Percentiles rank a stretch among this genome's conserved stretches.
These are phyloP conservation scores for Furnarius figulus DNA, from an alignment of 2,113 vertebrate genomes.

Conservation along the genomic window DNA sequence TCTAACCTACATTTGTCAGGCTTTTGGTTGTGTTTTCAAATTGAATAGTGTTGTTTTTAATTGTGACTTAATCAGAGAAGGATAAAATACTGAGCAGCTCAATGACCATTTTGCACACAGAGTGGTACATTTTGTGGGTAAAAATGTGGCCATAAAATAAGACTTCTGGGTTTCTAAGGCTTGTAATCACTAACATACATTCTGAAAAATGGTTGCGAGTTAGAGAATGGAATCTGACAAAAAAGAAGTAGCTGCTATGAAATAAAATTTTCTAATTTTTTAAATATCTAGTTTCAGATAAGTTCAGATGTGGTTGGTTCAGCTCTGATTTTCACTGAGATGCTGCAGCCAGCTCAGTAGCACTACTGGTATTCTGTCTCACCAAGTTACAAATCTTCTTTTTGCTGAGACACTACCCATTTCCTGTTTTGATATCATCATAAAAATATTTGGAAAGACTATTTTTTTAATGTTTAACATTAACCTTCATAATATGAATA, in stretches of 20 bases:
- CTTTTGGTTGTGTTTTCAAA: not conserved
- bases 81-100: not conserved
- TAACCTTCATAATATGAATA: not conserved
- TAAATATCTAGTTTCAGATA: not conserved
- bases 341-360: not conserved
- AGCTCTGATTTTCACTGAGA: not conserved
- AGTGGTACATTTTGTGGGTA: not conserved
- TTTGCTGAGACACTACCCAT: not conserved
- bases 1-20: slow-evolving; percentile 3
- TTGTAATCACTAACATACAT: not conserved
- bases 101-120: not conserved
- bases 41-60: not conserved
- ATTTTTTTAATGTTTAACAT: not conserved
- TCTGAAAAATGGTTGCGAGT: not conserved
- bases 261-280: not conserved
- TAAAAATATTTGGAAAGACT: not conserved
- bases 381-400: not conserved
- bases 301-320: not conserved
- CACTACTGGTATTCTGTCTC: not conserved
- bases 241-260: not conserved
- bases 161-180: not conserved
- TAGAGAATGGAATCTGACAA: not conserved
- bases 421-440: not conserved
- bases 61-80: not conserved
- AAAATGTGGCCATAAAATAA: not conserved